phyloP scores from a whole-genome alignment of 2,888 invertebrate genomes.

The Falcaria lacertinaria region DNA sequence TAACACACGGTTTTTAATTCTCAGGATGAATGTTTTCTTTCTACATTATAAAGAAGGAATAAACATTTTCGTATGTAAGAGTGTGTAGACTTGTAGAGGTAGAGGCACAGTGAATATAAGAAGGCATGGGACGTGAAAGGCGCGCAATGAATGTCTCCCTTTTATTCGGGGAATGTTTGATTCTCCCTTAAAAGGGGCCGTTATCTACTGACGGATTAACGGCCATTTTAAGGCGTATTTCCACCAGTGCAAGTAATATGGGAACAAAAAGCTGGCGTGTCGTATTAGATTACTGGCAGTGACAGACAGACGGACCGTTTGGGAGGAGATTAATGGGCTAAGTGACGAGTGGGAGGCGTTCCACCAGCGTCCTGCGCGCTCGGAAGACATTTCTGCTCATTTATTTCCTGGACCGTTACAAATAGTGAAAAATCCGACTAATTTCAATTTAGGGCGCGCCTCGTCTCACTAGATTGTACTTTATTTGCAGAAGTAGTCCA shows the following conservation, averaged over 20 bases:
- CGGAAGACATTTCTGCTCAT: slow-evolving; percentile 52
- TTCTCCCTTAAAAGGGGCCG: slow-evolving; percentile 50
- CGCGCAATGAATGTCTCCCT: slow-evolving; percentile 31
- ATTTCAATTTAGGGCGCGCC: slow-evolving; percentile 33
- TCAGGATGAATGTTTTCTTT: neutral
- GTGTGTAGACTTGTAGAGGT: slow-evolving; percentile 1
- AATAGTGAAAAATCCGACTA: slow-evolving; percentile 61
- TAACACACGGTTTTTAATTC: slow-evolving; percentile 6
- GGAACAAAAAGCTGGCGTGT: slow-evolving; percentile 76
- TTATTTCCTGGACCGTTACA: slow-evolving; percentile 55
- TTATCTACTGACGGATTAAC: slow-evolving; percentile 61
- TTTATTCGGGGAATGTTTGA: slow-evolving; percentile 48
- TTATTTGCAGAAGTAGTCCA: too few species aligned
- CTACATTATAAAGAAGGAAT: neutral
- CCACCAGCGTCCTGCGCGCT: slow-evolving; percentile 38
- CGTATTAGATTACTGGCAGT: slow-evolving; percentile 76
- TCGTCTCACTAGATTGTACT: slow-evolving; percentile 1
- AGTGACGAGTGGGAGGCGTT: slow-evolving; percentile 72
- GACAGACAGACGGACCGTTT: slow-evolving; percentile 72
- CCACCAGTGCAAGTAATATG: slow-evolving; percentile 64
- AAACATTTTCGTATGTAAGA: slow-evolving; percentile 2
- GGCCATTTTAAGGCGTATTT: slow-evolving; percentile 63
- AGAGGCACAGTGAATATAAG: neutral
- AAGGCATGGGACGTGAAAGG: slow-evolving; percentile 11
- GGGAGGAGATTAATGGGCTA: slow-evolving; percentile 73